These are phyloP conservation scores for Cassiopea xamachana DNA, from an alignment of 30 jellyfish, hydroid and myxozoan species.

Conservation along the genomic window DNA sequence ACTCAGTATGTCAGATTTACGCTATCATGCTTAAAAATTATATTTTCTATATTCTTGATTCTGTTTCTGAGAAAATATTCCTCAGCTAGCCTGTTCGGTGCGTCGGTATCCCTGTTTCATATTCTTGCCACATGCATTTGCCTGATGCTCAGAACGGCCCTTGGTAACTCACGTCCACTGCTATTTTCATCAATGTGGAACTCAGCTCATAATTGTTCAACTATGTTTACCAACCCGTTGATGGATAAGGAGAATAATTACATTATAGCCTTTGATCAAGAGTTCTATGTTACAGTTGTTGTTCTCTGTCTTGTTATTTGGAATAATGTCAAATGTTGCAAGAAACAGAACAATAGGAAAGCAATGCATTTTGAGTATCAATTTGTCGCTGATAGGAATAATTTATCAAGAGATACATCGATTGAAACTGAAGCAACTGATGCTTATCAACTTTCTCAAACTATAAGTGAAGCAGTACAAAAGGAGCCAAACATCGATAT, in stretches of 20 bases:
- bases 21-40: conserved; percentile 20
- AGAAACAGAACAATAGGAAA: conserved; percentile 4
- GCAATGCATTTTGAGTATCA: conserved; percentile 67
- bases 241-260: conserved; percentile 34
- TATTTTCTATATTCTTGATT: conserved; percentile 34
- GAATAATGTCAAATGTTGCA: conserved; percentile 43
- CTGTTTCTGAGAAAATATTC: conserved; percentile 62
- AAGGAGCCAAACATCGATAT: conserved; percentile 72
- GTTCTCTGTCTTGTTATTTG: conserved; percentile 61
- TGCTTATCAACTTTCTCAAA: conserved; percentile 22
- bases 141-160: conserved; percentile 66
- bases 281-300: conserved; percentile 51
- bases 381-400: conserved; percentile 19
- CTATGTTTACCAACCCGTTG: conserved; percentile 52
- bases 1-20: conserved; percentile 27
- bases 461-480: conserved; percentile 65
- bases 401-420: conserved; percentile 44
- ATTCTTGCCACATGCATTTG: conserved; percentile 68
- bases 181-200: conserved; percentile 23
- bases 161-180: conserved; percentile 57
- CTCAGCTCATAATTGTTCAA: conserved; percentile 17
- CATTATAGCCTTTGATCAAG: conserved; percentile 71
- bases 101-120: conserved; percentile 34
- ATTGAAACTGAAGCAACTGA: conserved; percentile 33
- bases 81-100: conserved; percentile 40